Conservation (phyloP, 2,797 vertebrate genomes). For the Odontamblyopus lacepedii region DNA sequence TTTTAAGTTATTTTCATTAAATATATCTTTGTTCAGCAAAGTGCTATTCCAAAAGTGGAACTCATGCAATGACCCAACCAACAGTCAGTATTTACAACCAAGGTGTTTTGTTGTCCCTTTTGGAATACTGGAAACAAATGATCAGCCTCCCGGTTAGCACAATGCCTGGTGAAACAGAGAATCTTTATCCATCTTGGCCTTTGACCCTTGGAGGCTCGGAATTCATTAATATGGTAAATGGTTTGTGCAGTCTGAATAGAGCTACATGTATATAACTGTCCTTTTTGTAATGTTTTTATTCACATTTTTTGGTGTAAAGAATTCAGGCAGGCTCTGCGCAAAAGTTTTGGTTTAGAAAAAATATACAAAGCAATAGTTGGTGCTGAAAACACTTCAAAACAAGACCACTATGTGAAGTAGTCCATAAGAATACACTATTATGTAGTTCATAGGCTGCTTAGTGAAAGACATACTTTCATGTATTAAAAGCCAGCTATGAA, state of each 20-base stretch:
- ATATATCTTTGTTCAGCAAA: constrained; percentile 4
- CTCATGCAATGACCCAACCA: constrained; percentile 33
- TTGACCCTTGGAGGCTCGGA: background rate
- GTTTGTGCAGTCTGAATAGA: background rate
- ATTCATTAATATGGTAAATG: background rate
- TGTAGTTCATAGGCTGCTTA: background rate
- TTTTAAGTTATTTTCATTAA: constrained; percentile 53
- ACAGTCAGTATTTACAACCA: background rate
- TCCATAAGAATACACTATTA: background rate
- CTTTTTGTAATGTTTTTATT: background rate
- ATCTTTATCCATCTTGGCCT: background rate
- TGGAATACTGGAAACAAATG: background rate
- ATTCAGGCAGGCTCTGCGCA: background rate
- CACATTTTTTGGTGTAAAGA: background rate
- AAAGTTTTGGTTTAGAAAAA: background rate
- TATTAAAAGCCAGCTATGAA: constrained; percentile 14
- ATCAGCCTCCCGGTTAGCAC: background rate
- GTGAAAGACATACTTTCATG: background rate
- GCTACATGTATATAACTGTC: background rate
- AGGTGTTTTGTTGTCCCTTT: background rate
- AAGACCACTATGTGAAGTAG: constrained; percentile 22
- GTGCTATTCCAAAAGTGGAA: background rate
- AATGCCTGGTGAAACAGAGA: background rate
- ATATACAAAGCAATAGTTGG: background rate
- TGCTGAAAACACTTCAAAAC: constrained; percentile 29